phyloP scores from a whole-genome alignment of 92 coral and sea anemone genomes.

The Muricea muricata region DNA sequence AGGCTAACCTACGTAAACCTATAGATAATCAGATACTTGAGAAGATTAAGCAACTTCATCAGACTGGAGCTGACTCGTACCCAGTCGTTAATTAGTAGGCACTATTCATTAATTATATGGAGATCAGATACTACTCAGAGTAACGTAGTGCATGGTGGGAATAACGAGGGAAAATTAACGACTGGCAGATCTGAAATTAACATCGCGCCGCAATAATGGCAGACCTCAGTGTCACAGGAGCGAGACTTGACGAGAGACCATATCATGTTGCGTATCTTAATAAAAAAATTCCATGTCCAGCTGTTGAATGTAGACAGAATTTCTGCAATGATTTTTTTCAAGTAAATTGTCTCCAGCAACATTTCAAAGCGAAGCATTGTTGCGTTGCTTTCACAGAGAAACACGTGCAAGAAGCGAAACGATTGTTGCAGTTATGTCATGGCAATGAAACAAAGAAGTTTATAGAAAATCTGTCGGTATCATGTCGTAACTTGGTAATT shows the following conservation, averaged over 20 bases:
- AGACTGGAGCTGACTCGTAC: conserved; percentile 1
- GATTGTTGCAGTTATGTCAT: not conserved
- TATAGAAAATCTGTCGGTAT: not conserved
- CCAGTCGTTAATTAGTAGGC: not conserved
- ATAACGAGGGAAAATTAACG: not conserved
- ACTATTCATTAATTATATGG: too few species aligned
- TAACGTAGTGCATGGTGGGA: not conserved
- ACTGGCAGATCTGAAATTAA: not conserved
- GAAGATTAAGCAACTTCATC: too few species aligned
- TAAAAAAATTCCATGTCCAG: conserved; percentile 29
- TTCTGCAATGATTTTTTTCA: conserved; percentile 25
- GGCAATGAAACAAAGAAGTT: not conserved
- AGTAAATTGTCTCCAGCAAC: conserved; percentile 35
- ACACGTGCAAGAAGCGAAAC: not conserved
- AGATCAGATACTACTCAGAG: too few species aligned
- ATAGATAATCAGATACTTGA: too few species aligned
- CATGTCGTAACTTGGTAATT: not conserved
- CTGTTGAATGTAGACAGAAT: not conserved
- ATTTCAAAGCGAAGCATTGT: conserved; percentile 34
- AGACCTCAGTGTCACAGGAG: not conserved
- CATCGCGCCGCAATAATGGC: not conserved
- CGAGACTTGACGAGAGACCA: not conserved
- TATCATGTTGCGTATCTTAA: not conserved
- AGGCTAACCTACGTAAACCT: too few species aligned
- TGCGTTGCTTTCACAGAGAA: not conserved